Base-by-base conservation (phyloP, 2,888 invertebrate species). In the Fragum whitleyi region DNA sequence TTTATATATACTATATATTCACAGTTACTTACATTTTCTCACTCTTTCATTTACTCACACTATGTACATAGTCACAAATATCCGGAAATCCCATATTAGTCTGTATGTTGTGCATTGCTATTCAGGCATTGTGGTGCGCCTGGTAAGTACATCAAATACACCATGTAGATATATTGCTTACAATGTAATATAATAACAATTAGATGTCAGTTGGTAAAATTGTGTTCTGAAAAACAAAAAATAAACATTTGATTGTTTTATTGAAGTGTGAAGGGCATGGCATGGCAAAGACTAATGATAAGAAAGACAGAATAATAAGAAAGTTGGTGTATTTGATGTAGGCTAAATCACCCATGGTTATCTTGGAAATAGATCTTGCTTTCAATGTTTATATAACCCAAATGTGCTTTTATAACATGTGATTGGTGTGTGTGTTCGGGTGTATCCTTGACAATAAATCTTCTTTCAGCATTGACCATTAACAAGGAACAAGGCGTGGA, bases 91-190 rank as follows among this genome's bases (percentile, higher is more conserved):
- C 47, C 47, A 47, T 47, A 47, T 47, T 47, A 47, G 14, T 47
- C 47, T 47, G 47, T 47, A 47, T 47, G 47, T 47, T 47, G 47
- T 47, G 47, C 47, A n/a, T 47, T 47, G 47, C 47, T 47, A 47
- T 47, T 47, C 47, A 47, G 47, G 47, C 47, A 47, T 47, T 47
- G 47, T 47, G 47, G 47, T 47, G 47, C 47, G 47, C 47, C 47
- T 47, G 47, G 47, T 47, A 47, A 47, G 7, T 47, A 47, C 47
- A 47, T 47, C 47, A 47, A 47, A 47, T 47, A 47, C 47, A 47
- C 47, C 47, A 47, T 19, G 47, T 47, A 47, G 7, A 47, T 47
- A 47, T 47, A 47, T 47, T 47, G 47, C 14, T 47, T n/a, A 47
- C 47, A 47, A 47, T n/a, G n/a, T n/a, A n/a, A n/a, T 47, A 47